A percentile compares a stretch with the other conserved stretches of the same genome.
phyloP scores from a whole-genome alignment of 2,113 vertebrate species.

The Pan troglodytes region NHGRI_mPanTro3-v2.1_pri NC_072408.2:86832501-86833000 shows the following conservation, averaged over 20 bases:
- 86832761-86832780: not conserved
- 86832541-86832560: not conserved
- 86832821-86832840: not conserved
- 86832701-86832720: not conserved
- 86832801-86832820: not conserved
- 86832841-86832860: not conserved
- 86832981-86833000: not conserved
- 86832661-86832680: not conserved
- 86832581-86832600: not conserved
- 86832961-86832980: not conserved
- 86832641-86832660: not conserved
- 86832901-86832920: not conserved
- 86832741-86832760: not conserved
- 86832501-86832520: conserved; percentile 7
- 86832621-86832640: not conserved
- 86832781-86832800: not conserved
- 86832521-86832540: not conserved
- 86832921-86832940: not conserved
- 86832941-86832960: not conserved
- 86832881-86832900: not conserved
- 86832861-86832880: not conserved
- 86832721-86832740: not conserved
- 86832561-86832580: not conserved
- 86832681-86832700: not conserved
- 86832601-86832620: not conserved